A percentile compares a stretch with the other conserved stretches of the same genome.
Conservation (phyloP, 2,113 vertebrate genomes). For the Amphiprion percula region DNA sequence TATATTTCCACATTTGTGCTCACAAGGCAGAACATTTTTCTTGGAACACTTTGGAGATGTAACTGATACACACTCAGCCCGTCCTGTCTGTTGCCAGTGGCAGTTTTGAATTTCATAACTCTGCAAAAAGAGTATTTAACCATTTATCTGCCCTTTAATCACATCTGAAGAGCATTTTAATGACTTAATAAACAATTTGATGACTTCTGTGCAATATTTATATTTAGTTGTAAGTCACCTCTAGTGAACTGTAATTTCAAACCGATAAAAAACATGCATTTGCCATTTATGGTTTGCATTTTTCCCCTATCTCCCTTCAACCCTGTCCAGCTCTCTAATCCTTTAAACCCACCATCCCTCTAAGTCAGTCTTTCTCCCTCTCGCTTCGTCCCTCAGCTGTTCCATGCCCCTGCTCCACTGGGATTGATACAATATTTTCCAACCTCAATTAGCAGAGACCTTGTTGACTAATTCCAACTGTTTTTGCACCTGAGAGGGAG, state of each 20-base stretch:
- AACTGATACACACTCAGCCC: constrained; percentile 20
- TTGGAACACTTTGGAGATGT: constrained; percentile 28
- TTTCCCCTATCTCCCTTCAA: constrained; percentile 15
- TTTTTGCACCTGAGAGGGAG: constrained; percentile 87
- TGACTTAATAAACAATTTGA: not conserved
- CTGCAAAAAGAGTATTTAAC: constrained; percentile 1
- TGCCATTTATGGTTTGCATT: not conserved
- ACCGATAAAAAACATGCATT: not conserved
- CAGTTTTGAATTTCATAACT: constrained; percentile 17
- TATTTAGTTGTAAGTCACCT: not conserved
- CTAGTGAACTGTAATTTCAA: not conserved
- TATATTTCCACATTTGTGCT: constrained; percentile 17
- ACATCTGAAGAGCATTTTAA: not conserved
- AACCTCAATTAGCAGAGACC: constrained; percentile 84
- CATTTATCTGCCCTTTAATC: constrained; percentile 2
- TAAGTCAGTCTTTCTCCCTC: constrained; percentile 45
- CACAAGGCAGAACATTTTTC: constrained; percentile 14
- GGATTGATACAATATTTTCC: constrained; percentile 90
- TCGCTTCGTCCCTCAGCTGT: constrained; percentile 79
- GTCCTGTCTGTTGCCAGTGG: not conserved
- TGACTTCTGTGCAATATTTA: not conserved
- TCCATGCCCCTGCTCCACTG: constrained; percentile 81
- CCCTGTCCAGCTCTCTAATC: constrained; percentile 43
- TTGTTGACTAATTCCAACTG: constrained; percentile 87
- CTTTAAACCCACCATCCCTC: constrained; percentile 44